Evolutionary conservation across 1,140 invertebrate species (phyloP), one percentile per base, ranked within the genome.

Genomic region (Nasonia giraulti): DNA sequence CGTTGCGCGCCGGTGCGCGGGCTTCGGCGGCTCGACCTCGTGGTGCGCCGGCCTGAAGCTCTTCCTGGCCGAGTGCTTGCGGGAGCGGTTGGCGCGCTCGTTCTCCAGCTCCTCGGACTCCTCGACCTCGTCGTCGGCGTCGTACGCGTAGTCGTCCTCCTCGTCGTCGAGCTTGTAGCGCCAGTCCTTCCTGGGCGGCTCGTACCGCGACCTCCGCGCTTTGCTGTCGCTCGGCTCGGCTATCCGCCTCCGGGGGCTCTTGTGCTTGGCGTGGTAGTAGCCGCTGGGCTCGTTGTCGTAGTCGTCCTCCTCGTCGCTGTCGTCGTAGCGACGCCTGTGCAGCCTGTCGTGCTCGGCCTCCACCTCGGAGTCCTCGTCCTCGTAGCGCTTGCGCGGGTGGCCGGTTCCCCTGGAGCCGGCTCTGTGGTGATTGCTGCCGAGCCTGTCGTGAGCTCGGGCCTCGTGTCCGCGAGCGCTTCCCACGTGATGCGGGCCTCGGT

Each of bases 51-150:
- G 71, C 17, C 73, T 27, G 71, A 20, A 37, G 23, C 80, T 40
- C 40, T 76, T 82, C 2, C 79, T 55, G 20, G 71, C 40, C 1
- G 82, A 12, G 68, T 85, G 55, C 3, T 62, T 27, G 0, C 83
- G 23, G 7, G 80, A n/a, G 12, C 50, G 85, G 4, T 76, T 47
- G 14, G 5, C 33, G 73, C 20, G 31, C 8, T 85, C 87, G 7
- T 81, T 80, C 33, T 88, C 87, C 14, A 75, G n/a, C 40, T 87
- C 66, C n/a, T 80, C 40, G 37, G 87, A 71, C 0, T 85, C 83
- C 7, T 87, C 84, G 1, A 85, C 84, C 33, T 86, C 85, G 23
- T 84, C 75, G 7, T 87, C 82, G 68, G 89, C 83, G 2, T 88
- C 86, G 20, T 50, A 62, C 37, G 27, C 68, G 83, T 50, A 77